Base-by-base conservation (phyloP, 1,140 invertebrate genomes). In the Penaeus chinensis region DNA sequence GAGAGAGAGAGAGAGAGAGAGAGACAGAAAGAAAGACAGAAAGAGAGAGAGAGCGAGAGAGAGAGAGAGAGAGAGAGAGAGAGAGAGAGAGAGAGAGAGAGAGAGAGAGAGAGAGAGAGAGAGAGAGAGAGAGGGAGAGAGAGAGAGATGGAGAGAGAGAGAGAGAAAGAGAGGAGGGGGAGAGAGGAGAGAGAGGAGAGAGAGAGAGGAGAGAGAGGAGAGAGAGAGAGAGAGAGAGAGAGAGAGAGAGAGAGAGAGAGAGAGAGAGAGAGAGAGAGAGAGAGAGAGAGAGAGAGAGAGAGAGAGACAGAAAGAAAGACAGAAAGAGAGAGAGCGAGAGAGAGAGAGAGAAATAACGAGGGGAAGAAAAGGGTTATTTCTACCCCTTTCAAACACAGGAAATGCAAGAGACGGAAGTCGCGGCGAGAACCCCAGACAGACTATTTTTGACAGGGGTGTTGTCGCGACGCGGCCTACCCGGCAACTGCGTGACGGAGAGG, bases 141-240 rank as follows among this genome's bases (percentile, higher is more conserved):
- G 42, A 60, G 37, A 80, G 79, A 61, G 79, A 54, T 5, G n/a
- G 79, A 61, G 79, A 16, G 42, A 54, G 79, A 62, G 54, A 54
- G 54, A 62, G 79, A 62, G 54, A 24, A 2, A 5, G 61, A 32
- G 61, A 63, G 61, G 79, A 81, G 79, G 60, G 79, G 60, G 79
- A 81, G 79, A 81, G 79, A 81, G 79, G 61, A 63, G 61, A 63
- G 61, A 81, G 79, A 63, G 79, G 79, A 81, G 79, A 81, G 79
- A 81, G 79, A 63, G 61, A 81, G 79, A 63, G 79, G 79, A 81
- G 61, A 81, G 79, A 81, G 79, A 81, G 79, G 79, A 81, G 79
- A 62, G 27, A n/a, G 8, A n/a, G 16, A 16, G n/a, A 16, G 47
- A 47, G 62, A 3, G 62, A 24, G 54, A 77, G 24, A 78, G 76